phyloP scores from a whole-genome alignment of 2,113 vertebrate species.

The Anguilla japonica region DNA sequence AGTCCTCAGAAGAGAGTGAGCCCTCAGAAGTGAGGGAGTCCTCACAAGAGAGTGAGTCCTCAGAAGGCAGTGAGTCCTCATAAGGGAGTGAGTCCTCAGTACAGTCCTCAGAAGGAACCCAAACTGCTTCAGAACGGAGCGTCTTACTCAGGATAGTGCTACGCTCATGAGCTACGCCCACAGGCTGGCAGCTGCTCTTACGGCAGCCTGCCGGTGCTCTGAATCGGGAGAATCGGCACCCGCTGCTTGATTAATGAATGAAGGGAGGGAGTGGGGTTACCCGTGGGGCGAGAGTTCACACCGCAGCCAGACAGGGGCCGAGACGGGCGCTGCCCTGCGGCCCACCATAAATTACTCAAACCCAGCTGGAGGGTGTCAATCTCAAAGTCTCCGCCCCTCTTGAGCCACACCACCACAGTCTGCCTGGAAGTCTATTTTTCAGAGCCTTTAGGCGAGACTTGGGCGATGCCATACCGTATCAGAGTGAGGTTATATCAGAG shows the following conservation, averaged over 20 bases:
- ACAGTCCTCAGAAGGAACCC: background rate
- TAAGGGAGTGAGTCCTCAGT: no score
- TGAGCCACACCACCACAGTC: background rate
- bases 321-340: background rate
- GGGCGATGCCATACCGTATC: background rate
- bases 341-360: background rate
- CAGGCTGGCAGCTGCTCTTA: background rate
- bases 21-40: no score
- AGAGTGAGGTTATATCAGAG: background rate
- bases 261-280: slow-evolving; percentile 10
- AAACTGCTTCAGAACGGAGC: no score
- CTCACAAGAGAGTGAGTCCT: no score
- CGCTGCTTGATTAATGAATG: slow-evolving; percentile 36
- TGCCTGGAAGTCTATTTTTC: background rate
- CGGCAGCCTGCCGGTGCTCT: no score
- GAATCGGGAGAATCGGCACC: background rate
- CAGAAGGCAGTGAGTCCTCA: no score
- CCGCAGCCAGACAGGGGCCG: background rate
- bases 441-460: background rate
- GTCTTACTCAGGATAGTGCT: background rate
- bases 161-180: background rate
- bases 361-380: background rate
- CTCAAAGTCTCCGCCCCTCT: background rate
- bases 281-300: slow-evolving; percentile 16
- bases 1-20: no score